Evolutionary conservation across 2,797 vertebrate genomes (phyloP).

Genomic region (Eidolon dupreanum): DNA sequence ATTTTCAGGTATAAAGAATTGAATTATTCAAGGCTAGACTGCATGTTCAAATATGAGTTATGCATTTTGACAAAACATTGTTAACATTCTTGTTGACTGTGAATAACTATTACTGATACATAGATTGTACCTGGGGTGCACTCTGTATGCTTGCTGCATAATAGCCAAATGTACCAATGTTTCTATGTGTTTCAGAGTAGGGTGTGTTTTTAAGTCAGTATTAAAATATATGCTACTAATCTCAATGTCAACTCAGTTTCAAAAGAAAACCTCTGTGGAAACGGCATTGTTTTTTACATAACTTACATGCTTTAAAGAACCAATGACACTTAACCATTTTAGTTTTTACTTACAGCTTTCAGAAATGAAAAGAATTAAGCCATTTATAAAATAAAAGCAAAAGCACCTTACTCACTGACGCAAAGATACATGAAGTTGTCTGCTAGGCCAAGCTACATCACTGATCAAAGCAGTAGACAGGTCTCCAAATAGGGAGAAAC

Average conservation of each 20-base stretch:
- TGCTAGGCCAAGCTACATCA: background rate
- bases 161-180: conserved; percentile 46
- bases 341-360: conserved; percentile 46
- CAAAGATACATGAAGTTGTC: background rate
- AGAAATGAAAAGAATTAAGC: conserved; percentile 39
- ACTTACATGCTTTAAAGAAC: background rate
- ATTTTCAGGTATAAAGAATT: conserved; percentile 49
- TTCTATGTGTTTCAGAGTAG: conserved; percentile 43
- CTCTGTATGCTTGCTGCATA: conserved; percentile 51
- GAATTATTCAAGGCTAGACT: conserved; percentile 72
- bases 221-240: conserved; percentile 53
- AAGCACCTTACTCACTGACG: background rate
- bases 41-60: conserved; percentile 73
- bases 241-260: background rate
- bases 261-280: conserved; percentile 38
- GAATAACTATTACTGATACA: conserved; percentile 72
- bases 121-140: conserved; percentile 58
- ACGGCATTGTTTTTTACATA: background rate
- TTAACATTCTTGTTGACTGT: conserved; percentile 69
- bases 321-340: conserved; percentile 24
- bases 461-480: background rate
- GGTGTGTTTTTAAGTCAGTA: conserved; percentile 8
- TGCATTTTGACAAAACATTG: conserved; percentile 72
- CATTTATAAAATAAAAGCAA: background rate
- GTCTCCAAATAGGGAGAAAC: background rate